Base-by-base conservation (phyloP, 2,797 vertebrate genomes). In the Phalloptychus januarius region DNA sequence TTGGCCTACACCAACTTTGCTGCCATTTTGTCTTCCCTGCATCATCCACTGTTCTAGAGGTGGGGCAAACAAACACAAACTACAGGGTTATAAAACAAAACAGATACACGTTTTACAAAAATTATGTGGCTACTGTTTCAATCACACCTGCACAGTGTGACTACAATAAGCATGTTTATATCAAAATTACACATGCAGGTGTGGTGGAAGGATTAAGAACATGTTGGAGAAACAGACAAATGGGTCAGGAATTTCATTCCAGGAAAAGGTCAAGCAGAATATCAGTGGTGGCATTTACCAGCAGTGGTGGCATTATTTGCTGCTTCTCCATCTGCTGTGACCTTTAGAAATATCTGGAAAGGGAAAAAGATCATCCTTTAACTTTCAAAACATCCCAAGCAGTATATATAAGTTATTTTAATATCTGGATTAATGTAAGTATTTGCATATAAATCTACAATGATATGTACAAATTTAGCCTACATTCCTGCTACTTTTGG, bases 331-430 rank as follows among this genome's bases (percentile, higher is more conserved):
- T 97, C 96, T 69, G 96, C 95, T 46, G 98, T 99, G 81, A 97
- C 97, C 91, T 97, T 99, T 91, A 99, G 94, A 93, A 99, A 99
- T 91, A 99, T 98, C 98, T 99, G 94, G 82, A 72, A 67, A 77
- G 72, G 80, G 74, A 67, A 74, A n/a, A 61, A 90, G 36, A 85
- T 70, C 20, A 46, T 45, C n/a, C 44, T 78, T 16, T n/a, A 75
- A 81, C 52, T 78, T 82, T 83, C 3, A 70, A 4, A 80, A 79
- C 44, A 76, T 78, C 81, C 63, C 40, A 79, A 1, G 11, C 56
- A 48, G 80, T 36, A 63, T 67, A 67, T 25, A 44, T 3, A 40
- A 72, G 70, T 63, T 63, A 31, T 23, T 76, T 56, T 48, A 40
- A 38, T 5, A 72, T 75, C 3, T 56, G 6, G 75, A 46, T 38